These are phyloP conservation scores for Gymnoscopelus microlampas DNA, from an alignment of 2,797 vertebrate species.

Conservation along the genomic window DNA sequence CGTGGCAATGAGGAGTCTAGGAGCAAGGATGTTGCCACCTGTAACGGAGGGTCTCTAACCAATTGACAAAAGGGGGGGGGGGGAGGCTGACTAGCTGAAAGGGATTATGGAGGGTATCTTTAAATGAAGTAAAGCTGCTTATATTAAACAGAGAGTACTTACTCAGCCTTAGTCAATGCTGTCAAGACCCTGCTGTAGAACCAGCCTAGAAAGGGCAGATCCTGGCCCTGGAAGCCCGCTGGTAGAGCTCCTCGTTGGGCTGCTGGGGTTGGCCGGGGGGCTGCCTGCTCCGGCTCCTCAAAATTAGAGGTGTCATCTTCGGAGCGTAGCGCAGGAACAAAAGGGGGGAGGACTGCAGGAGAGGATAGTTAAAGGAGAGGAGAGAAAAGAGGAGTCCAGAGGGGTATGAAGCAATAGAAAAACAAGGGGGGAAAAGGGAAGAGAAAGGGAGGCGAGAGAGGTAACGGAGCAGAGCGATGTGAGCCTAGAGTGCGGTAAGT, in stretches of 20 bases:
- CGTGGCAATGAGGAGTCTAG: slow-evolving; percentile 46
- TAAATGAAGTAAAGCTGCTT: slow-evolving; percentile 25
- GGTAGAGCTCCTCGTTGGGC: slow-evolving; percentile 88
- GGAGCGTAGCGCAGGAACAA: slow-evolving; percentile 94
- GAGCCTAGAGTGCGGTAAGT: slow-evolving; percentile 81
- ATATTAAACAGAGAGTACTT: slow-evolving; percentile 81
- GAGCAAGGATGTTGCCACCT: slow-evolving; percentile 43
- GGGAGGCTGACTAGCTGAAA: slow-evolving; percentile 18
- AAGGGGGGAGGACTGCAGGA: slow-evolving; percentile 93
- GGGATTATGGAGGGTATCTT: slow-evolving; percentile 23
- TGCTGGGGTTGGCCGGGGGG: slow-evolving; percentile 86
- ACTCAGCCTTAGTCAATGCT: slow-evolving; percentile 93
- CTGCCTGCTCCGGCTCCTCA: slow-evolving; percentile 96
- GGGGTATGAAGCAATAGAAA: slow-evolving; percentile 28
- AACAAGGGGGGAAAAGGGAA: slow-evolving; percentile 50
- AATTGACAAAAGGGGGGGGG: slow-evolving; percentile 36
- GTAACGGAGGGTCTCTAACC: slow-evolving; percentile 48
- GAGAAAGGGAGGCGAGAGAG: slow-evolving; percentile 56
- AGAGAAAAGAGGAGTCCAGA: slow-evolving; percentile 55
- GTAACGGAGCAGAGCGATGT: slow-evolving; percentile 52
- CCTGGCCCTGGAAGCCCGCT: slow-evolving; percentile 91
- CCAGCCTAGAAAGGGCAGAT: slow-evolving; percentile 98
- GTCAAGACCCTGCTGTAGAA: slow-evolving; percentile 94
- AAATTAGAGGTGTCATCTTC: slow-evolving; percentile 99
- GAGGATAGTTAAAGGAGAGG: slow-evolving; percentile 78